A percentile compares a stretch with the other conserved stretches of the same genome.
Evolutionary conservation across 2,113 vertebrate species (phyloP).

Genomic region (Theristicus caerulescens): DNA sequence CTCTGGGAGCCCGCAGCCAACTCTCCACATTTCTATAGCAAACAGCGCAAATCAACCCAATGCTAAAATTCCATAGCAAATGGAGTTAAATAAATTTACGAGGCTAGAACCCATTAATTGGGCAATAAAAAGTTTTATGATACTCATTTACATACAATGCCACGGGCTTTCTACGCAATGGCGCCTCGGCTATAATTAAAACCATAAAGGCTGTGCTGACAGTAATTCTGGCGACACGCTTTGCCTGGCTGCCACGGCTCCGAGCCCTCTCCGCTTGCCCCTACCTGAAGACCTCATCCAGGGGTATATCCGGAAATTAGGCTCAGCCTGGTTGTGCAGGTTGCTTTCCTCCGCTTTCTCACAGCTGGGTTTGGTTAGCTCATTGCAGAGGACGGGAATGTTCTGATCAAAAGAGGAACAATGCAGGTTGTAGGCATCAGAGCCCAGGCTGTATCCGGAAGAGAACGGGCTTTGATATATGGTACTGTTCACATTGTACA

Average conservation of each 20-base stretch:
- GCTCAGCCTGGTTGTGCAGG: conserved; percentile 83
- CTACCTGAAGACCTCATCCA: conserved; percentile 95
- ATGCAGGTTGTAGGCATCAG: conserved; percentile 83
- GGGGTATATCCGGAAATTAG: conserved; percentile 89
- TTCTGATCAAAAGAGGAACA: conserved; percentile 88
- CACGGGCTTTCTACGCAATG: conserved; percentile 80
- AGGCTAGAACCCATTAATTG: conserved; percentile 84
- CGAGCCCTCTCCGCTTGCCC: conserved; percentile 61
- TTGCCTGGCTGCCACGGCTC: conserved; percentile 46
- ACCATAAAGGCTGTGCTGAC: conserved; percentile 79
- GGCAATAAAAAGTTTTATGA: conserved; percentile 94
- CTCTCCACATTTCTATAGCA: conserved; percentile 20
- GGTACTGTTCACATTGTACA: conserved; percentile 87
- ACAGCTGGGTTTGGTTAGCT: conserved; percentile 84
- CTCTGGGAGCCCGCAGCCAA: background rate
- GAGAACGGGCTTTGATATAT: conserved; percentile 84
- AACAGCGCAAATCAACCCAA: conserved; percentile 47
- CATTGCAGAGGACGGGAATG: conserved; percentile 85
- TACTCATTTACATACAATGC: conserved; percentile 91
- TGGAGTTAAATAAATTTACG: conserved; percentile 83
- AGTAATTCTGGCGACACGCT: conserved; percentile 64
- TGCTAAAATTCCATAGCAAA: conserved; percentile 76
- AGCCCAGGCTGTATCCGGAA: conserved; percentile 81
- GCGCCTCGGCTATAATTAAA: conserved; percentile 86
- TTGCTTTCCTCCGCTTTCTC: conserved; percentile 83